phyloP scores from a whole-genome alignment of 2,888 invertebrate species.

The Pimpla rufipes region DNA sequence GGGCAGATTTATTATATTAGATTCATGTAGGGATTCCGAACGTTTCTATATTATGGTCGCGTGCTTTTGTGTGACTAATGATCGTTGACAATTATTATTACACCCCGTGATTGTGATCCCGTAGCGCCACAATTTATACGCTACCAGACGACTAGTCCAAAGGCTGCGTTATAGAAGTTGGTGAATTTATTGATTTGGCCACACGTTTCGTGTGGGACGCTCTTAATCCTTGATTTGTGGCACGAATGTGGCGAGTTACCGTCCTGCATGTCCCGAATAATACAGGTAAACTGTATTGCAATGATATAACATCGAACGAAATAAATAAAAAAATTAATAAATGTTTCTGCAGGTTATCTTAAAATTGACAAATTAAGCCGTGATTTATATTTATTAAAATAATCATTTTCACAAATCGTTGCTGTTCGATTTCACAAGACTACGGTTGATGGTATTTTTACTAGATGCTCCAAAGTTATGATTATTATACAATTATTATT shows the following conservation, averaged over 20 bases:
- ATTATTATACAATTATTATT: no score
- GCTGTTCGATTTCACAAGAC: neutral
- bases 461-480: neutral
- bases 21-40: neutral
- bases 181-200: constrained; percentile 21
- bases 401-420: neutral
- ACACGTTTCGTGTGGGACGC: constrained; percentile 2
- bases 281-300: neutral
- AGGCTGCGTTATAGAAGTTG: neutral
- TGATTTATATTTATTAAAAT: neutral
- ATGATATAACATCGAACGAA: neutral
- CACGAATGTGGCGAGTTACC: neutral
- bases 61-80: constrained; percentile 60
- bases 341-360: no score
- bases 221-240: constrained; percentile 19
- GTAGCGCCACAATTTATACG: constrained; percentile 14
- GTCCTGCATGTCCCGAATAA: neutral
- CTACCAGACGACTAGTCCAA: constrained; percentile 12
- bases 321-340: neutral
- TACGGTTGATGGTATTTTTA: neutral
- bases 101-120: constrained; percentile 48
- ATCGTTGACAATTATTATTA: constrained; percentile 65
- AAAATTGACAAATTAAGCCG: no score
- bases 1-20: constrained; percentile 25
- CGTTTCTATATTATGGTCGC: constrained; percentile 18